These are phyloP conservation scores for Tetragonula clypearis DNA, from an alignment of 1,140 invertebrate genomes.

Conservation along the genomic window DNA sequence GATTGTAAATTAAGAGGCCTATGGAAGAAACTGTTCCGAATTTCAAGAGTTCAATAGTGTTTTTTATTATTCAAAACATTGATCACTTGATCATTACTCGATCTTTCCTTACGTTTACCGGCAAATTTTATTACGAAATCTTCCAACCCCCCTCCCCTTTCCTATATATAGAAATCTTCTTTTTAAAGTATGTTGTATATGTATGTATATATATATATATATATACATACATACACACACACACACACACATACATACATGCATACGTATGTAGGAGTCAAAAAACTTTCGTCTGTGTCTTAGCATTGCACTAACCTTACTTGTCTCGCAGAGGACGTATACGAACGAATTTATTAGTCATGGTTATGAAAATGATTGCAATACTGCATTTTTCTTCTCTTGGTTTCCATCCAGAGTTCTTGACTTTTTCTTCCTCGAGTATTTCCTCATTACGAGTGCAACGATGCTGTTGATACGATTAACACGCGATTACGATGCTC, in stretches of 20 bases:
- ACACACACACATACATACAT: not conserved
- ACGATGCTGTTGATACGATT: not conserved
- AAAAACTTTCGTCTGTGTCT: not conserved
- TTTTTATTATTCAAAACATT: not conserved
- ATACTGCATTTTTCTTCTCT: not conserved
- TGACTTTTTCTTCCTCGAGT: not conserved
- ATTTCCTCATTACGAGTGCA: slow-evolving; percentile 3
- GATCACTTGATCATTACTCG: not conserved
- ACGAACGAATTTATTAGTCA: not conserved
- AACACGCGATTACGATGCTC: not conserved
- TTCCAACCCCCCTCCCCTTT: not conserved
- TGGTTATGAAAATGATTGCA: not conserved
- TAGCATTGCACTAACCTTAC: slow-evolving; percentile 9
- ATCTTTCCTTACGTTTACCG: not conserved
- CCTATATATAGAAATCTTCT: not conserved
- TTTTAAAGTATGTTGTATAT: too few relatives aligned
- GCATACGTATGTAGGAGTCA: not conserved
- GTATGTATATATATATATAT: not conserved
- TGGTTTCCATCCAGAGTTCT: not conserved
- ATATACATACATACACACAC: not conserved
- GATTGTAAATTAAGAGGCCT: slow-evolving; percentile 16
- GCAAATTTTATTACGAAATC: not conserved
- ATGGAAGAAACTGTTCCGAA: slow-evolving; percentile 5
- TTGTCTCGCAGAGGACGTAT: not conserved
- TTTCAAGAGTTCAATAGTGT: slow-evolving; percentile 8